These are phyloP conservation scores for Camponotus floridanus DNA, from an alignment of 1,140 invertebrate species.

Conservation along the genomic window DNA sequence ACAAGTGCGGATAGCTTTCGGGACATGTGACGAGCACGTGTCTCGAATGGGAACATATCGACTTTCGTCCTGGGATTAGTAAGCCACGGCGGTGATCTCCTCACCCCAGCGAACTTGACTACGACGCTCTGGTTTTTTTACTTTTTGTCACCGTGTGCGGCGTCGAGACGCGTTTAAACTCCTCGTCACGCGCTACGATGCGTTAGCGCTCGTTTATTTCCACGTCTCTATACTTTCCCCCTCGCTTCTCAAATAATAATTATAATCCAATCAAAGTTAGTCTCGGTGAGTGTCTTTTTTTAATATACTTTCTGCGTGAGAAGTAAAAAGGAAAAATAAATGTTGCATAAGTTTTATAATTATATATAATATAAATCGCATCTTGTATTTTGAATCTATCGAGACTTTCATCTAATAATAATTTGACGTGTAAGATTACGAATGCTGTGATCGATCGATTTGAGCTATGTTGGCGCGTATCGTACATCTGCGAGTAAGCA, in stretches of 20 bases:
- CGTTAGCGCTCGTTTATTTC: slow-evolving; percentile 75
- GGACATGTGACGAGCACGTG: slow-evolving; percentile 85
- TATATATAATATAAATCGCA: too few relatives aligned
- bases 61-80: slow-evolving; percentile 75
- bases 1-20: slow-evolving; percentile 63
- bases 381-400: background rate
- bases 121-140: slow-evolving; percentile 42
- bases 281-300: slow-evolving; percentile 21
- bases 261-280: slow-evolving; percentile 67
- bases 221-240: slow-evolving; percentile 16
- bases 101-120: slow-evolving; percentile 52
- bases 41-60: slow-evolving; percentile 76
- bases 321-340: background rate
- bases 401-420: background rate
- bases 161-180: slow-evolving; percentile 74
- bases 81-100: slow-evolving; percentile 32
- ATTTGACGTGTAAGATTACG: background rate
- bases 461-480: background rate
- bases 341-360: background rate
- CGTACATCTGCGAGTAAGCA: slow-evolving; percentile 4
- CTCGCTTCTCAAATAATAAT: slow-evolving; percentile 58
- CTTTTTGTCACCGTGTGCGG: slow-evolving; percentile 74
- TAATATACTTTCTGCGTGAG: background rate
- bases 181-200: slow-evolving; percentile 70
- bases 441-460: background rate